phyloP scores from a whole-genome alignment of 2,797 vertebrate genomes.

The Ctenochaetus hawaiiensis region DNA sequence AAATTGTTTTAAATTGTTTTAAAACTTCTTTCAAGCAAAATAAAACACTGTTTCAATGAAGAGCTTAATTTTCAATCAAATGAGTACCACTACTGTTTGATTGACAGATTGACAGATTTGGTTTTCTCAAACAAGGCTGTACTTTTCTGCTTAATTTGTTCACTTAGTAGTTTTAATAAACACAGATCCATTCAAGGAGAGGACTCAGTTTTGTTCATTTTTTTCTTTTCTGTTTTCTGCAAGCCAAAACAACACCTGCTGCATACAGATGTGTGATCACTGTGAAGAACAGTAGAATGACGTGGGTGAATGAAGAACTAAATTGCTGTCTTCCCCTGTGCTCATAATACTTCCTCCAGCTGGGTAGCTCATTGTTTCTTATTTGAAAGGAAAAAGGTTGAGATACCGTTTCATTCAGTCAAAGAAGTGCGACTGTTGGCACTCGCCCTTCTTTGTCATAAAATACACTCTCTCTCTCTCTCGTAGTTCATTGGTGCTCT shows the following conservation, averaged over 20 bases:
- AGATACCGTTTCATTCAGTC: conserved; percentile 26
- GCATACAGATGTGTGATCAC: background rate
- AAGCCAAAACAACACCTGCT: background rate
- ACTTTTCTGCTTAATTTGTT: background rate
- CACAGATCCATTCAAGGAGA: background rate
- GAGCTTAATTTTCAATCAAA: background rate
- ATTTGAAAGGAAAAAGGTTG: conserved; percentile 7
- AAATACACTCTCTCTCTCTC: conserved; percentile 23
- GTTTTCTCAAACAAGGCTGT: background rate
- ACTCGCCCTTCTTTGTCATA: conserved; percentile 7
- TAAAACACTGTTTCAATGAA: background rate
- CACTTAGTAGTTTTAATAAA: background rate
- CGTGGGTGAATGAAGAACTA: background rate
- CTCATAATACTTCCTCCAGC: conserved; percentile 32
- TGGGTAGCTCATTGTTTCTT: conserved; percentile 23
- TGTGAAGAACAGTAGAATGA: conserved; percentile 5
- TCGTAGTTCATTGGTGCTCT: conserved; percentile 12
- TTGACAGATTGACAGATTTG: no score
- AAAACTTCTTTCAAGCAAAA: no score
- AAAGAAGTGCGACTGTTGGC: conserved; percentile 31
- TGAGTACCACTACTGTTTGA: background rate
- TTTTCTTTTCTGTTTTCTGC: background rate
- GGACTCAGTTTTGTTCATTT: background rate
- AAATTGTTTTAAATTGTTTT: background rate
- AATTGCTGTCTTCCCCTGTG: conserved; percentile 21